Base-by-base conservation (phyloP, 2,113 vertebrate genomes). In the Thryonomys swinderianus region DNA sequence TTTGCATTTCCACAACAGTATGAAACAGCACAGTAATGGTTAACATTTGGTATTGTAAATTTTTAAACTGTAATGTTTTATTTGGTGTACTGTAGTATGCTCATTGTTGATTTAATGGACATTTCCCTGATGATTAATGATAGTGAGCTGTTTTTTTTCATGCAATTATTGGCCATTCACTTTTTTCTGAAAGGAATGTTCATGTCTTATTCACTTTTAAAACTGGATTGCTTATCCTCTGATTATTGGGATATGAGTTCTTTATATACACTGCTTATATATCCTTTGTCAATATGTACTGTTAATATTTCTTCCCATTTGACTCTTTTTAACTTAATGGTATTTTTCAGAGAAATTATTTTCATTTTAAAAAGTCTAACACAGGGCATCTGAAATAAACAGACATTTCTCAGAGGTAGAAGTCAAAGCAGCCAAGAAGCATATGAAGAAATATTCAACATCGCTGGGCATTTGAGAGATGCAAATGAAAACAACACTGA, bases 71-170 rank as follows among this genome's bases (percentile, higher is more conserved):
- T 2, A 90, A 37, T 25, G n/a, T 86, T 82, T 23, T 82, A 53
- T 91, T 21, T 34, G 59, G 34, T 37, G 14, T 5, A 48, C 6
- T 73, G 13, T 71, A 23, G 45, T 34, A 82, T 64, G 18, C 81
- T 84, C 20, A 48, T 1, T 85, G 14, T 20, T 71, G 7, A 61
- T 78, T 83, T 78, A 91, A 83, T 80, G 73, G 93, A 57, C 18
- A 78, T 64, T 93, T 91, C 79, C 69, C 57, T 71, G 48, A 88
- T 40, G 45, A 80, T 30, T 88, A 78, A 96, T 88, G 71, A 59
- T 61, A 71, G 0, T 78, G 66, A 85, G 42, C 32, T 80, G 30
- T 80, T 86, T 61, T 86, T 61, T 37, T 62, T 88, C 53, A 83
- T 91, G 23, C 12, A 84, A 48, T 66, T 95, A 62, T 20, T 96